A percentile compares a stretch with the other conserved stretches of the same genome.
Conservation (phyloP, 2,113 vertebrate species). For the Sarotherodon lohbergeri region DNA sequence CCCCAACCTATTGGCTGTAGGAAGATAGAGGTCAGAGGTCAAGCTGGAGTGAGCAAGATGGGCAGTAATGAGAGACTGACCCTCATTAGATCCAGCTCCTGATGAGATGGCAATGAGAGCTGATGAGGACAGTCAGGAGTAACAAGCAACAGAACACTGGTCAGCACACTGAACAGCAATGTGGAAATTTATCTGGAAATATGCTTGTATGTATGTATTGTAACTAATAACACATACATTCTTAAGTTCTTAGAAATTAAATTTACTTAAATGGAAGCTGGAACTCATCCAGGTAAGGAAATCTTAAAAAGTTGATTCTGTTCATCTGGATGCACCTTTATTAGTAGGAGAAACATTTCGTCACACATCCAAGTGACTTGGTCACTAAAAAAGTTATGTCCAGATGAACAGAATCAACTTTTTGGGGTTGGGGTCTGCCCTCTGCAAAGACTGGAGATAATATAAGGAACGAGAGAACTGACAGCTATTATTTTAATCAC, state of each 20-base stretch:
- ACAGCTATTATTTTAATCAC: not conserved
- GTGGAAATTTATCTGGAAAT: not conserved
- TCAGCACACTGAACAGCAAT: not conserved
- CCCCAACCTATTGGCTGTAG: not conserved
- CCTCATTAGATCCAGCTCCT: slow-evolving; percentile 48
- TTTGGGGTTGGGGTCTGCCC: not conserved
- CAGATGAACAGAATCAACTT: not conserved
- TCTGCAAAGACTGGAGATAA: not conserved
- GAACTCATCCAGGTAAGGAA: not conserved
- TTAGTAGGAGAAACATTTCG: not conserved
- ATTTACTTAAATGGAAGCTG: not conserved
- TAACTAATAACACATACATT: not conserved
- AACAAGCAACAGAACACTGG: not conserved
- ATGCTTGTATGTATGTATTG: not conserved
- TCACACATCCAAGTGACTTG: not conserved
- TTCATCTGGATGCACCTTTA: accelerated
- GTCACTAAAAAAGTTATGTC: not conserved
- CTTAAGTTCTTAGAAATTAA: not conserved
- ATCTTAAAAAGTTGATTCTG: not conserved
- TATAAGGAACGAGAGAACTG: no score
- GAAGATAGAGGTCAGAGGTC: slow-evolving; percentile 28
- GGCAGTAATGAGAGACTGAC: slow-evolving; percentile 39
- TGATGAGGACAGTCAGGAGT: slow-evolving; percentile 44
- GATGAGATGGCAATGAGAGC: slow-evolving; percentile 36
- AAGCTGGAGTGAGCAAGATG: not conserved